Percentiles rank a stretch among this genome's conserved stretches.
These are phyloP conservation scores for Anguilla anguilla DNA, from an alignment of 2,797 vertebrate genomes.

Conservation along the genomic window DNA sequence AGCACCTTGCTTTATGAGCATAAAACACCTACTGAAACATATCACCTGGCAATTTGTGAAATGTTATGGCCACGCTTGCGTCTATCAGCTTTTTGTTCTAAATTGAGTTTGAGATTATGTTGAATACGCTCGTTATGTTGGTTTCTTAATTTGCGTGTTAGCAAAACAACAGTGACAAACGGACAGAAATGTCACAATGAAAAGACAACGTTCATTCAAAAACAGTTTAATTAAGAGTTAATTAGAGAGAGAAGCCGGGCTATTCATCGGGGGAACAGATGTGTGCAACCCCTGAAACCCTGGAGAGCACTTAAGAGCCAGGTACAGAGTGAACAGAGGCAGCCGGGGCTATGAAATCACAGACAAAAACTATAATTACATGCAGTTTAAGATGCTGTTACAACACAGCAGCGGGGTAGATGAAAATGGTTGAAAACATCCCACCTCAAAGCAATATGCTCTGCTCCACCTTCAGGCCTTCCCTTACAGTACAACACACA, in stretches of 20 bases:
- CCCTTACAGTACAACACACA: no score
- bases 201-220: conserved; percentile 10
- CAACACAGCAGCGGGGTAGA: background rate
- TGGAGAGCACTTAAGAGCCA: conserved; percentile 10
- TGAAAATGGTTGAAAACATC: background rate
- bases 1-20: background rate
- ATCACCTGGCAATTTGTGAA: background rate
- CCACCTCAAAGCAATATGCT: background rate
- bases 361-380: background rate
- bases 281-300: background rate
- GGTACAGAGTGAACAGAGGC: background rate
- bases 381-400: background rate
- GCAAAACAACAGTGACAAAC: background rate
- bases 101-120: background rate
- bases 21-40: background rate
- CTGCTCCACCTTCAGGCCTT: no score
- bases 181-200: background rate
- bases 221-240: background rate
- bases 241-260: background rate
- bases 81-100: background rate
- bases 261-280: background rate
- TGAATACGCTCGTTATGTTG: background rate
- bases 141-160: background rate
- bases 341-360: no score
- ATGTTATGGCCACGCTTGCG: background rate